These are phyloP conservation scores for Trachelus tabidus DNA, from an alignment of 2,888 invertebrate species.

Conservation along the genomic window DNA sequence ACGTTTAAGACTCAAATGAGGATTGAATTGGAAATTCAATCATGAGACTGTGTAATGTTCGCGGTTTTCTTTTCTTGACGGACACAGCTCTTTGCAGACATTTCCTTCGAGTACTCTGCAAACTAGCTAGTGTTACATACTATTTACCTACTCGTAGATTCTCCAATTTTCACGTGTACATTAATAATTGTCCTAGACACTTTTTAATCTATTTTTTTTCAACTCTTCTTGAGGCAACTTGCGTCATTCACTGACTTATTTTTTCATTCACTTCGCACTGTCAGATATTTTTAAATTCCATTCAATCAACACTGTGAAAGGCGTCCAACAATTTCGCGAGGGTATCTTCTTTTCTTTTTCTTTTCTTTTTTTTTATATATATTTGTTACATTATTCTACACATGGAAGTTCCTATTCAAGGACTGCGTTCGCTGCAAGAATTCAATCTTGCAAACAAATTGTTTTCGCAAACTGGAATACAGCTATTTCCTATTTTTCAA, in stretches of 20 bases:
- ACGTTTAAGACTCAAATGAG: background rate
- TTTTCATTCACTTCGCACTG: background rate
- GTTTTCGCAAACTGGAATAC: background rate
- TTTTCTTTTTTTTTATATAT: background rate
- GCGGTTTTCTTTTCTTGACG: background rate
- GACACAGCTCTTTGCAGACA: background rate
- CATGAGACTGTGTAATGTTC: background rate
- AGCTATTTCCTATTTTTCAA: background rate
- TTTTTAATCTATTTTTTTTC: background rate
- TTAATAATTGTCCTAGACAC: background rate
- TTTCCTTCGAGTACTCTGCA: background rate
- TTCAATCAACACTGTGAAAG: background rate
- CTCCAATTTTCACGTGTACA: conserved; percentile 4
- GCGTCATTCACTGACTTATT: background rate
- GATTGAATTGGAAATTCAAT: background rate
- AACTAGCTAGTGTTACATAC: background rate
- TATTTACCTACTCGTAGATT: background rate
- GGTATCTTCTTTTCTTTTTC: background rate
- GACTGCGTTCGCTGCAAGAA: too few relatives aligned
- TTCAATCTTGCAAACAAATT: background rate
- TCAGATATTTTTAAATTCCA: background rate
- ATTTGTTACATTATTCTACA: background rate
- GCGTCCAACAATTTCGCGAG: background rate
- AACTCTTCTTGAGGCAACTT: background rate
- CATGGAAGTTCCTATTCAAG: conserved; percentile 2